phyloP scores from a whole-genome alignment of 2,888 invertebrate genomes.

The Scrobipalpa costella region DNA sequence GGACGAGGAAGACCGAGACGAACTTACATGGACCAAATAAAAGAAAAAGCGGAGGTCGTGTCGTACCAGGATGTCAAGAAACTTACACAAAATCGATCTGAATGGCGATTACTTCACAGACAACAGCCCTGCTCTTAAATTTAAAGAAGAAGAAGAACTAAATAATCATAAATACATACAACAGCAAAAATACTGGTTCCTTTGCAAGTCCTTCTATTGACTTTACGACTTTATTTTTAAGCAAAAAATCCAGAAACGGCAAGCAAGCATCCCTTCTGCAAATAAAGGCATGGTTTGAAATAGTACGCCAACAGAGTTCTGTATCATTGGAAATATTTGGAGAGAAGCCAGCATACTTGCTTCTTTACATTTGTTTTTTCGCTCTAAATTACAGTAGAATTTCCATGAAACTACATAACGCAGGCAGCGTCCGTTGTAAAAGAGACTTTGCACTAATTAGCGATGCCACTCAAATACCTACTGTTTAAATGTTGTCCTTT shows the following conservation, averaged over 20 bases:
- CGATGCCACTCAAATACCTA: too few relatives aligned
- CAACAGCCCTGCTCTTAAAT: background rate
- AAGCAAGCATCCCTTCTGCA: background rate
- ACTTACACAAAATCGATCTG: too few relatives aligned
- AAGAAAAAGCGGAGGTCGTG: too few relatives aligned
- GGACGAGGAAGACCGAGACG: too few relatives aligned
- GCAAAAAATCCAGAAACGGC: too few relatives aligned
- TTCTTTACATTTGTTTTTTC: constrained; percentile 23
- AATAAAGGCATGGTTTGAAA: constrained; percentile 7
- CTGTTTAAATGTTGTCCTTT: too few relatives aligned
- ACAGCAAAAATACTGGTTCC: background rate
- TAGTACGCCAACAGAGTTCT: constrained; percentile 23
- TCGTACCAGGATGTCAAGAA: too few relatives aligned
- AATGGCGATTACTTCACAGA: too few relatives aligned
- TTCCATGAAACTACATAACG: constrained; percentile 16
- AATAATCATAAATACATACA: background rate
- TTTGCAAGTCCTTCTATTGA: background rate
- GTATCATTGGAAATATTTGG: constrained; percentile 31
- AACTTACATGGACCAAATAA: too few relatives aligned
- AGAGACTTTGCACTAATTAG: constrained; percentile 5
- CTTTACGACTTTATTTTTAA: background rate
- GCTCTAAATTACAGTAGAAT: constrained; percentile 14
- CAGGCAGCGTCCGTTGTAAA: background rate
- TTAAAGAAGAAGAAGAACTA: too few relatives aligned
- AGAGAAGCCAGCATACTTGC: constrained; percentile 24